Percentiles rank a stretch among this genome's conserved stretches.
Conservation (phyloP, 2,113 vertebrate species). For the Arvicanthis niloticus region DNA sequence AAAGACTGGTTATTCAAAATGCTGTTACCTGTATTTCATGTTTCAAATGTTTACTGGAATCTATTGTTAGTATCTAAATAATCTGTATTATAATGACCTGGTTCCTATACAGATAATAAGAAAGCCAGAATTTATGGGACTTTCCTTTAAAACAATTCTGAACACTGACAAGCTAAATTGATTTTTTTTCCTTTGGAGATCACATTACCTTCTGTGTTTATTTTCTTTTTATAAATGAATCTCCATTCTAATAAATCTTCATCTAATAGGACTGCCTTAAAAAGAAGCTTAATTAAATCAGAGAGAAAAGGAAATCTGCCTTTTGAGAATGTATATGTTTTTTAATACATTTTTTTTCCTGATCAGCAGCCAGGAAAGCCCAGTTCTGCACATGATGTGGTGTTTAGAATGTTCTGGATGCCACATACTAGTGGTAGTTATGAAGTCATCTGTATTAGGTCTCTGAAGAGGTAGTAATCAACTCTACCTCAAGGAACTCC, state of each 20-base stretch:
- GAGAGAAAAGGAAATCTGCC: constrained; percentile 47
- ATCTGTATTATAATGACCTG: constrained; percentile 39
- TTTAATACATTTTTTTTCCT: constrained; percentile 16
- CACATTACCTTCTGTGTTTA: constrained; percentile 67
- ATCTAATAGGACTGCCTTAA: constrained; percentile 61
- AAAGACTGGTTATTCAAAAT: constrained; percentile 69
- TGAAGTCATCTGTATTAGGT: not conserved
- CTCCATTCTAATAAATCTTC: constrained; percentile 64
- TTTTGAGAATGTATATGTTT: constrained; percentile 36
- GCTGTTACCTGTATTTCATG: constrained; percentile 57
- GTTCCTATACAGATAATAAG: constrained; percentile 25
- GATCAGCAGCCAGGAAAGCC: constrained; percentile 11
- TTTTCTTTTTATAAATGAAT: constrained; percentile 71
- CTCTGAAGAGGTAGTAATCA: not conserved
- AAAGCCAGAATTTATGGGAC: not conserved
- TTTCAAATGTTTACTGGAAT: constrained; percentile 68
- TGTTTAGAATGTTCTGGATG: not conserved
- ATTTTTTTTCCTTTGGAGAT: constrained; percentile 70
- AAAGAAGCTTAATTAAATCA: constrained; percentile 71
- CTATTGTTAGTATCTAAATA: constrained; percentile 55
- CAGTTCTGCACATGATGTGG: not conserved
- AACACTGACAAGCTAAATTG: constrained; percentile 65
- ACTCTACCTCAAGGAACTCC: not conserved
- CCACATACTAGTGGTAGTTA: not conserved
- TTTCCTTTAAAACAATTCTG: constrained; percentile 65